These are phyloP conservation scores for Danaus plexippus DNA, from an alignment of 1,140 invertebrate species.

Conservation along the genomic window DNA sequence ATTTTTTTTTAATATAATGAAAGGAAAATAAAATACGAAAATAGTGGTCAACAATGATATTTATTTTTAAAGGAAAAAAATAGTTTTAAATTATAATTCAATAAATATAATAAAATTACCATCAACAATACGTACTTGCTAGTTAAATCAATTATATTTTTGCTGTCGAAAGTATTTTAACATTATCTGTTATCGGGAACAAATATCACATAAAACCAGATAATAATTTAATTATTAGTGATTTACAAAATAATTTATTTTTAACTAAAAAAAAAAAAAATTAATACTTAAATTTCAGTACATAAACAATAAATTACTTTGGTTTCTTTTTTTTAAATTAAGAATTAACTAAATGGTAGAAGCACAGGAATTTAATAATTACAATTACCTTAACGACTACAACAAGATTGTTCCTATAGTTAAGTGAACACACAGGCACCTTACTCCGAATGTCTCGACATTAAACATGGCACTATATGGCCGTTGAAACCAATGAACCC, in stretches of 20 bases:
- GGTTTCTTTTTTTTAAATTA: conserved; percentile 34
- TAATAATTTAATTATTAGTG: conserved; percentile 11
- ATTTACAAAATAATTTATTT: conserved; percentile 1
- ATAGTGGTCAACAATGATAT: conserved; percentile 63
- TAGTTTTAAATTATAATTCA: conserved; percentile 35
- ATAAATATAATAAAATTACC: conserved; percentile 40
- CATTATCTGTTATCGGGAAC: conserved; percentile 7
- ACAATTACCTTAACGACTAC: conserved; percentile 7
- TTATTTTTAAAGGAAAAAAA: conserved; percentile 60
- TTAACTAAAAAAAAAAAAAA: conserved; percentile 17
- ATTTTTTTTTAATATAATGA: not conserved
- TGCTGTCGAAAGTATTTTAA: not conserved
- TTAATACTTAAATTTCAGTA: conserved; percentile 25
- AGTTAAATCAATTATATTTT: conserved; percentile 1
- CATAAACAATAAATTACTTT: conserved; percentile 43
- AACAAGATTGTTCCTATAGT: conserved; percentile 13
- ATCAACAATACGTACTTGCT: conserved; percentile 31
- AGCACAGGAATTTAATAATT: conserved; percentile 10
- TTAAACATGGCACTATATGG: conserved; percentile 52
- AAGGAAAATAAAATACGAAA: conserved; percentile 14
- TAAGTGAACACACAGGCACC: conserved; percentile 65
- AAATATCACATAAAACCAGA: conserved; percentile 18
- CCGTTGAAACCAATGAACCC: conserved; percentile 3
- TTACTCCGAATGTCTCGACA: conserved; percentile 56
- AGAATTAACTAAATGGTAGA: conserved; percentile 5